Base-by-base conservation (phyloP, 1,140 invertebrate species). In the Dinoponera quadriceps region DNA sequence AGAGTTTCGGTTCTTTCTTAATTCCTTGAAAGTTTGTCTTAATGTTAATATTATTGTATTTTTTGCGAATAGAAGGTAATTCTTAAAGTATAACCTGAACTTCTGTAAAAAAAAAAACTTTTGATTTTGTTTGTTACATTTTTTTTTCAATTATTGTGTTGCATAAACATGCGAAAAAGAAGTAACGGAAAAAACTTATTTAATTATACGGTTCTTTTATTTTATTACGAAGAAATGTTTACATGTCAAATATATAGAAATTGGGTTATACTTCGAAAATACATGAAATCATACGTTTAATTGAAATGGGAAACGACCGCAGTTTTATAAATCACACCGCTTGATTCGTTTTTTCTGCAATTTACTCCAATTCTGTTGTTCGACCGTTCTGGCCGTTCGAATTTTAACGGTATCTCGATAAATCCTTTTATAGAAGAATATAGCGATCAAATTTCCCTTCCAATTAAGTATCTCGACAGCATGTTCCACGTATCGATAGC, bases 401-500 rank as follows among this genome's bases (percentile, higher is more conserved):
- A 71, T 80, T 80, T 69, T 33, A 44, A 78, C 9, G 18, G 18
- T 80, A 80, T 44, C 22, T 18, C 51, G 65, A 29, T 80, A 80
- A 80, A 80, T 80, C 75, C 71, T 69, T 80, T 57, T 71, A 44
- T 78, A 51, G 18, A 14, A 29, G 75, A 71, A 71, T 80, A 71
- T 80, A 69, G 33, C 51, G 65, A 22, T 48, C 25, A 38, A 71
- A 69, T 59, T 80, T 80, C 51, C 38, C 75, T 71, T 69, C 65
- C 75, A 80, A 80, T 80, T 80, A 80, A 80, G 65, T 80, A 71
- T 71, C 33, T 69, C 75, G 51, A 69, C 54, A 57, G 33, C 65
- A 9, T 25, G 33, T 78, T 55, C 49, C 49, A 55, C 13, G 29
- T 80, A 80, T 80, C 75, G 65, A 57, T 80, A 69, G 51, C 29